Base-by-base conservation (phyloP, 2,113 vertebrate genomes). In the Tupaia tana region DNA sequence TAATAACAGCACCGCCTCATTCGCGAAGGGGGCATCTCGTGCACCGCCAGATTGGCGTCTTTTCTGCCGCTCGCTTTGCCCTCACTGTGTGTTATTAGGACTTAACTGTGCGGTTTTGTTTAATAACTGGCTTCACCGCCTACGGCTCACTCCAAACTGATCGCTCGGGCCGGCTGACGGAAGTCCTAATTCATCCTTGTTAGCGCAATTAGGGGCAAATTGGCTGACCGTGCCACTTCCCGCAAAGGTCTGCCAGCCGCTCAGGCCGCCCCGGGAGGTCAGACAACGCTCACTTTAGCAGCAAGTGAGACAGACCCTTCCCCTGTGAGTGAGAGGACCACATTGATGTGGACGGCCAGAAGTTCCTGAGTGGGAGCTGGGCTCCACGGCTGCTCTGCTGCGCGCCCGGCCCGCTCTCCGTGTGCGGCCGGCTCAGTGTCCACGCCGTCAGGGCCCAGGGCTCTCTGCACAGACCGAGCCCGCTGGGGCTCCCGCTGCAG, bases 171-270 rank as follows among this genome's bases (percentile, higher is more conserved):
- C 98, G 92, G 93, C 93, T 98, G 98, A 98, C 98, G 98, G 97
- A 98, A 98, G 98, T 98, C 97, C 98, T 98, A 98, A 99, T 99
- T 98, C 98, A 98, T 99, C 98, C 98, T 99, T 97, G 98, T 99
- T 99, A 98, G 98, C 63, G 90, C 98, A 99, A 98, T 99, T 98
- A 99, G 98, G 96, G 96, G 97, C 97, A 97, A 98, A 98, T 98
- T 98, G 98, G 98, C 98, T 98, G 97, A 97, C 79, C 78, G 94
- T 74, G 96, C 96, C 96, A 95, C 98, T 98, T 97, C 98, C 97
- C 92, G 74, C 96, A 52, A 95, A 98, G 98, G 98, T 98, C 98
- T 96, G 94, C 0, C 24, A 95, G 97, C 95, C 56, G 92, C 93
- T 95, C n/a, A 79, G 88, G 95, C 95, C 93, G 95, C 95, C 0